Conservation (phyloP, 1,140 invertebrate genomes). For the Nephila pilipes region DNA sequence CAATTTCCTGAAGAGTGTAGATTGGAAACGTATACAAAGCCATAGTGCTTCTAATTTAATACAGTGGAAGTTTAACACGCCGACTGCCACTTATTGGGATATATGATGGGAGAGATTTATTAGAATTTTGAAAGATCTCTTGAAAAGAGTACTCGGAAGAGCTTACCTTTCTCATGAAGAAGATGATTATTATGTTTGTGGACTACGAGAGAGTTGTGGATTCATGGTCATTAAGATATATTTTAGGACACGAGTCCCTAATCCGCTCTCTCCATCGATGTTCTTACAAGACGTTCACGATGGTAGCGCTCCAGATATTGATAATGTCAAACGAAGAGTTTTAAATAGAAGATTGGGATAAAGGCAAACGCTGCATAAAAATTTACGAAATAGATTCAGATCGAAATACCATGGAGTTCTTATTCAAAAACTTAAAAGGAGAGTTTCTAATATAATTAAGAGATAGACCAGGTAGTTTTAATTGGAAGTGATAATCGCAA, state of each 20-base stretch:
- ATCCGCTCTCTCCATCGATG: constrained; percentile 14
- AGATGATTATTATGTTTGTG: neutral
- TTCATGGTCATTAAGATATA: constrained; percentile 5
- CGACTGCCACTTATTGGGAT: too few species aligned
- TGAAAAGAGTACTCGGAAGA: constrained; percentile 42
- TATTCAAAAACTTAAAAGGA: too few species aligned
- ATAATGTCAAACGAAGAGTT: neutral
- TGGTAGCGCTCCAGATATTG: neutral
- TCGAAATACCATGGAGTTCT: too few species aligned
- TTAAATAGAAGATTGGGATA: constrained; percentile 16
- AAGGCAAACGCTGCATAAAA: neutral
- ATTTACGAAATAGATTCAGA: too few species aligned
- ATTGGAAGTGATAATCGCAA: constrained; percentile 26
- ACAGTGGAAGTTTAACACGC: too few species aligned
- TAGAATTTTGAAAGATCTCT: constrained; percentile 8
- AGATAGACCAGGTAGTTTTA: constrained; percentile 13
- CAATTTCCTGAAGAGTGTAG: too few species aligned
- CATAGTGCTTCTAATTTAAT: too few species aligned
- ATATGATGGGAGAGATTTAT: too few species aligned
- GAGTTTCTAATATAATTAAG: neutral
- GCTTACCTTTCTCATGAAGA: constrained; percentile 9
- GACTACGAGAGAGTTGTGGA: constrained; percentile 52
- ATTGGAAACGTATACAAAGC: too few species aligned
- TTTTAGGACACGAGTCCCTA: neutral
- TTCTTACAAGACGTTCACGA: constrained; percentile 32